Evolutionary conservation across 2,888 invertebrate species (phyloP).

Genomic region (Apodemia hepburni): DNA sequence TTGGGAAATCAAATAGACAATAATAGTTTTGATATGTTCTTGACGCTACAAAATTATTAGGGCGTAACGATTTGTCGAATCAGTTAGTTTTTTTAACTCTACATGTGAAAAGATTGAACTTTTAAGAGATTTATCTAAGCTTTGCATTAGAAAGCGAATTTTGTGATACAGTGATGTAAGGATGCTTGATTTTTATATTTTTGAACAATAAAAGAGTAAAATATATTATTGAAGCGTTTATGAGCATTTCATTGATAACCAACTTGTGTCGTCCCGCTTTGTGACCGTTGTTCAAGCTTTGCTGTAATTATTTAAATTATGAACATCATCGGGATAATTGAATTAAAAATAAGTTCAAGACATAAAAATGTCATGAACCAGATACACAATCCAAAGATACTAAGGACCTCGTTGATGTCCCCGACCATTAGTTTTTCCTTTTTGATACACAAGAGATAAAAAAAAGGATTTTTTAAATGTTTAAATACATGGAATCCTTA

Average conservation of each 20-base stretch:
- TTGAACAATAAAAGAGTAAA: slow-evolving; percentile 70
- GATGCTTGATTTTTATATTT: slow-evolving; percentile 71
- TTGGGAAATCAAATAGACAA: no score
- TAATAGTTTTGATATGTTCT: no score
- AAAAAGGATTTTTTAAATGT: no score
- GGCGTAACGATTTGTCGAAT: no score
- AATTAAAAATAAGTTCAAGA: background rate
- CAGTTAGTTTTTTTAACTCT: slow-evolving; percentile 12
- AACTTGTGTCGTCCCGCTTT: slow-evolving; percentile 31
- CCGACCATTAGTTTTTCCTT: no score
- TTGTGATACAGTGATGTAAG: slow-evolving; percentile 73
- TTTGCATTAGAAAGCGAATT: slow-evolving; percentile 47
- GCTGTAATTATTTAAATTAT: background rate
- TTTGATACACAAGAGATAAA: no score
- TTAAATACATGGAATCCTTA: no score
- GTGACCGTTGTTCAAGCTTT: slow-evolving; percentile 21
- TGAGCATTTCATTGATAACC: slow-evolving; percentile 66
- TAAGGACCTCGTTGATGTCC: no score
- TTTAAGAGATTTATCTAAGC: slow-evolving; percentile 51
- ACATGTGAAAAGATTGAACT: slow-evolving; percentile 27
- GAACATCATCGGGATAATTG: background rate
- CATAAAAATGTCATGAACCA: background rate
- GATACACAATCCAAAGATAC: no score
- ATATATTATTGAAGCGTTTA: slow-evolving; percentile 51
- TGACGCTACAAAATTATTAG: no score